A percentile compares a stretch with the other conserved stretches of the same genome.
Conservation (phyloP, 2,797 vertebrate genomes). For the Oreochromis mossambicus region DNA sequence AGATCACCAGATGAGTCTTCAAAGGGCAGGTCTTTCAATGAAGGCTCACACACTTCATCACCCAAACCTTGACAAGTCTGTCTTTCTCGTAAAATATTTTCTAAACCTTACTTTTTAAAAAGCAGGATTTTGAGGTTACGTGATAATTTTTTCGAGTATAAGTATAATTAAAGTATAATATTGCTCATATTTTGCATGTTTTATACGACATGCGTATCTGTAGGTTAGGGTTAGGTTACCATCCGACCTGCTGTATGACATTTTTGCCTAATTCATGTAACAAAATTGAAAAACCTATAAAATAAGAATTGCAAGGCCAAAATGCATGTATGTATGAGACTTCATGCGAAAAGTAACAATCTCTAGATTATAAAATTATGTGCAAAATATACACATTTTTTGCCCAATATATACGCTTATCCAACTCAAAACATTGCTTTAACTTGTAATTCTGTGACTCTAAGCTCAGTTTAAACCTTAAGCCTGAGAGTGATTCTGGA, state of each 20-base stretch:
- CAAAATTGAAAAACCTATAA: not conserved
- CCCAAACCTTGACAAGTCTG: not conserved
- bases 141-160: not conserved
- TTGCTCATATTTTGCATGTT: not conserved
- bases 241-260: not conserved
- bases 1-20: slow-evolving; percentile 36
- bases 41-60: not conserved
- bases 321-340: not conserved
- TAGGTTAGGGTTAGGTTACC: not conserved
- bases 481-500: not conserved
- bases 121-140: not conserved
- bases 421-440: not conserved
- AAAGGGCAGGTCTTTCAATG: slow-evolving; percentile 27
- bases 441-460: not conserved
- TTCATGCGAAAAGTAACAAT: not conserved
- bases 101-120: not conserved
- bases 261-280: not conserved
- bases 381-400: not conserved
- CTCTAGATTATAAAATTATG: not conserved
- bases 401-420: not conserved
- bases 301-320: not conserved
- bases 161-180: not conserved
- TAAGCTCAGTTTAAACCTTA: not conserved
- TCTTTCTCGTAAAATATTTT: not conserved
- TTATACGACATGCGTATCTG: not conserved